Evolutionary conservation across 2,797 vertebrate genomes (phyloP), one percentile per base, ranked within the genome.

Genomic region (Lophotriccus pileatus): DNA sequence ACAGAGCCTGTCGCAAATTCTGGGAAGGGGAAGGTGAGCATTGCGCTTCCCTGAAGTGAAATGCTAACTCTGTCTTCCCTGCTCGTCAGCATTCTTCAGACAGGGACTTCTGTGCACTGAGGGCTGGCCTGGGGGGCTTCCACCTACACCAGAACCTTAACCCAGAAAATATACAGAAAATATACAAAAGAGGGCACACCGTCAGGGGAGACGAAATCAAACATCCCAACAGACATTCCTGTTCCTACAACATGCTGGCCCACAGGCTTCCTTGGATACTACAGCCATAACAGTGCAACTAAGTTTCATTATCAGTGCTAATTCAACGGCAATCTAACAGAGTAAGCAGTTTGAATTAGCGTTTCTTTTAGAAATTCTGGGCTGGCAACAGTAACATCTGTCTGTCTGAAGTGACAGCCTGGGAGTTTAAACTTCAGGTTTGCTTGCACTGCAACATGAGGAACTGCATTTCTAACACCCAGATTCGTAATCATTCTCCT

Each of bases 221-320:
- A 95, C 82, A 95, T 86, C 92, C 67, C 88, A 93, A 25, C 83
- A 93, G 90, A 94, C 80, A 92, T 84, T 95, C 75, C 53, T 81
- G 60, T 66, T 91, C 82, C 19, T 67, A 34, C 0, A 8, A 68
- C 91, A 72, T 83, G 93, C 84, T 91, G 82, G 64, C 58, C 92
- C 76, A 49, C 50, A 84, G 81, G 67, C n/a, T 91, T 84, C 90
- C 84, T 70, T 67, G 66, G 75, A 87, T 47, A 83, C 67, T 84
- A 16, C 68, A 85, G 58, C 1, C 27, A 64, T 76, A 93, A 90
- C 70, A 84, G 32, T 28, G 74, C 55, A 68, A 55, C 73, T 27
- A n/a, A 28, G 62, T 76, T 90, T 88, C 58, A 87, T 79, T 90
- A 93, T 63, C 94, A 90, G 87, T 39, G 68, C 32, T 72, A 87